Conservation (phyloP, 2,888 invertebrate genomes). For the Sarcophaga carnaria region DNA sequence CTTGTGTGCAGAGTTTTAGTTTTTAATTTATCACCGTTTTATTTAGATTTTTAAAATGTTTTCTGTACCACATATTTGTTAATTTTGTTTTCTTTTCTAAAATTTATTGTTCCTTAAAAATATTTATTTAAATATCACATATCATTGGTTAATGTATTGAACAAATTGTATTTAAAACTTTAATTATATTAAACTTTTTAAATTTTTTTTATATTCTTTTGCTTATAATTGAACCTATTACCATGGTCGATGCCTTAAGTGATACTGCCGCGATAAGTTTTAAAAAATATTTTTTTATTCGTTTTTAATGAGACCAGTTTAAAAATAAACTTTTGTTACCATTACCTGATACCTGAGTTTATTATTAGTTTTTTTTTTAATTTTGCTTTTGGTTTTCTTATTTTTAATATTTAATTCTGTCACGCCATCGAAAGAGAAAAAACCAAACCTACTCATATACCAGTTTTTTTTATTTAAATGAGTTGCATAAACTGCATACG, state of each 20-base stretch:
- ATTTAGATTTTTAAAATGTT: too few species aligned
- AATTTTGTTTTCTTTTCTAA: too few species aligned
- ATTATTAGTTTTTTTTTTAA: conserved; percentile 11
- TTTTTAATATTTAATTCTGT: conserved; percentile 59
- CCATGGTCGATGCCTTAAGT: background rate
- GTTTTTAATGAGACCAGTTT: conserved; percentile 56
- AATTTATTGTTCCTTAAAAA: too few species aligned
- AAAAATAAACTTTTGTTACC: conserved; percentile 29
- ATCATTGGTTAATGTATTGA: too few species aligned
- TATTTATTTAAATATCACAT: too few species aligned
- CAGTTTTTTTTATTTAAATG: too few species aligned
- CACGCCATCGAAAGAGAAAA: conserved; percentile 42
- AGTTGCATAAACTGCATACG: too few species aligned
- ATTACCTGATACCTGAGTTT: conserved; percentile 41
- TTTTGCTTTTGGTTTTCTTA: conserved; percentile 19
- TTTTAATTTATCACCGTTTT: too few species aligned
- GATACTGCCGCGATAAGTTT: conserved; percentile 28
- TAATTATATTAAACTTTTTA: background rate
- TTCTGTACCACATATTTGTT: too few species aligned
- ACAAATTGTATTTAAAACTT: too few species aligned
- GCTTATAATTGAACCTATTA: background rate
- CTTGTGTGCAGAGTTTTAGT: too few species aligned
- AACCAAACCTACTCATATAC: too few species aligned
- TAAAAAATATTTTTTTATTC: conserved; percentile 43
- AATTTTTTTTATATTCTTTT: background rate